Base-by-base conservation (phyloP, 2,797 vertebrate genomes). In the Synanceia verrucosa region DNA sequence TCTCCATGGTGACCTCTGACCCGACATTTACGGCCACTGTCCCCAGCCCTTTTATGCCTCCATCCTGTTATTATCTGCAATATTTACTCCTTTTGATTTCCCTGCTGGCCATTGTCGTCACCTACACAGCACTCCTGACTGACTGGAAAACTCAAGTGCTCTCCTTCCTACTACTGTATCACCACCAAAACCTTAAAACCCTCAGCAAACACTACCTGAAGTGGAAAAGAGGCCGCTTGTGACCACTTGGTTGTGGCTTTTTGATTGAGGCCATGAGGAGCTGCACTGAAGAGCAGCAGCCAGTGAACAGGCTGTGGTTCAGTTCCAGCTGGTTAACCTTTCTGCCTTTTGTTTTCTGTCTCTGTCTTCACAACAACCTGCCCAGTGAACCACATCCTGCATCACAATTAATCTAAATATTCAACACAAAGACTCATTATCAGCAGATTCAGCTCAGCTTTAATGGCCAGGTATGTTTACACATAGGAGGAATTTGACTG, bases 21-120 rank as follows among this genome's bases (percentile, higher is more conserved):
- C 86, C 84, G 65, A 66, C 85, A 37, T 91, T 94, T 92, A 93
- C 56, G 56, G 79, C 80, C 10, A 68, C 91, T 58, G 77, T 86
- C 88, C 89, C 65, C 3, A 50, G 73, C 67, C 86, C 79, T 86
- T 92, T 92, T 91, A 90, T 91, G 76, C 80, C 73, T 77, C 80
- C 87, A 70, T 79, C 80, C 81, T 81, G 88, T 91, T 92, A 92
- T 93, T 93, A 94, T 92, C 91, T 90, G 70, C 83, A 83, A 92
- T 91, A 93, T 93, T 93, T 92, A 91, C 91, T 91, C 85, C 89
- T 88, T 88, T 88, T 90, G 85, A 91, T 92, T 85, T 65, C 76
- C 77, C 81, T 59, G 66, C 59, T 66, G 78, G 76, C 68, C 85
- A 76, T 83, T 84, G 85, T 88, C 13, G 18, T 55, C 28, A 1